phyloP scores from a whole-genome alignment of 2,888 invertebrate genomes.

The Seira ritae region DNA sequence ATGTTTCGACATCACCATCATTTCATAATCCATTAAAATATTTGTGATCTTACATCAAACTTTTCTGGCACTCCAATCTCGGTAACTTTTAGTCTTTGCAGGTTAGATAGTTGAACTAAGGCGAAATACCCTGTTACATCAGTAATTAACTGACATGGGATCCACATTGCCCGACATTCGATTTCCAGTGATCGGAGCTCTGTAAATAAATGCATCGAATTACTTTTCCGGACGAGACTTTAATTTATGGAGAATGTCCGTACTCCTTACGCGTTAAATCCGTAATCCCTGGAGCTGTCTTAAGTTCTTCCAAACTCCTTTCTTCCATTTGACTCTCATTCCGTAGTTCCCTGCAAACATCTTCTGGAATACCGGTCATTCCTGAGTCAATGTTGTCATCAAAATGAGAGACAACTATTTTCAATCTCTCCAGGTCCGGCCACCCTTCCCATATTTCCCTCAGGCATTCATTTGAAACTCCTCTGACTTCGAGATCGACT shows the following conservation, averaged over 20 bases:
- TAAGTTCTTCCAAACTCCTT: slow-evolving; percentile 35
- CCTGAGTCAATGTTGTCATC: slow-evolving; percentile 68
- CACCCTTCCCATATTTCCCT: slow-evolving; percentile 62
- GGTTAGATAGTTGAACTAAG: slow-evolving; percentile 54
- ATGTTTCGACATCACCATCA: too few relatives aligned
- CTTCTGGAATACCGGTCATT: slow-evolving; percentile 62
- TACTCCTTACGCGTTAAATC: slow-evolving; percentile 47
- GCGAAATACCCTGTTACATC: slow-evolving; percentile 69
- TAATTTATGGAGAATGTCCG: not conserved
- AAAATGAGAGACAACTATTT: slow-evolving; percentile 60
- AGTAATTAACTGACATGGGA: slow-evolving; percentile 63
- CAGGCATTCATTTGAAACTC: slow-evolving; percentile 60
- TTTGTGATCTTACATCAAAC: slow-evolving; percentile 57
- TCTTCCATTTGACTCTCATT: slow-evolving; percentile 6
- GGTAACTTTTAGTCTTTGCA: slow-evolving; percentile 60
- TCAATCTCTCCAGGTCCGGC: slow-evolving; percentile 52
- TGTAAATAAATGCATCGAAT: not conserved
- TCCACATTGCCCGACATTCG: slow-evolving; percentile 64
- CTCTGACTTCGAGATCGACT: slow-evolving; percentile 57
- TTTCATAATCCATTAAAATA: not conserved
- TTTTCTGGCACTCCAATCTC: slow-evolving; percentile 65
- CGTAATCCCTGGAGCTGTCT: slow-evolving; percentile 39
- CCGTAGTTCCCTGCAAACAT: slow-evolving; percentile 45
- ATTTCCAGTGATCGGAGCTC: slow-evolving; percentile 54
- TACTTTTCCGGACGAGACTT: not conserved